Evolutionary conservation across 2,797 vertebrate species (phyloP).

Genomic region (Astyanax mexicanus): DNA sequence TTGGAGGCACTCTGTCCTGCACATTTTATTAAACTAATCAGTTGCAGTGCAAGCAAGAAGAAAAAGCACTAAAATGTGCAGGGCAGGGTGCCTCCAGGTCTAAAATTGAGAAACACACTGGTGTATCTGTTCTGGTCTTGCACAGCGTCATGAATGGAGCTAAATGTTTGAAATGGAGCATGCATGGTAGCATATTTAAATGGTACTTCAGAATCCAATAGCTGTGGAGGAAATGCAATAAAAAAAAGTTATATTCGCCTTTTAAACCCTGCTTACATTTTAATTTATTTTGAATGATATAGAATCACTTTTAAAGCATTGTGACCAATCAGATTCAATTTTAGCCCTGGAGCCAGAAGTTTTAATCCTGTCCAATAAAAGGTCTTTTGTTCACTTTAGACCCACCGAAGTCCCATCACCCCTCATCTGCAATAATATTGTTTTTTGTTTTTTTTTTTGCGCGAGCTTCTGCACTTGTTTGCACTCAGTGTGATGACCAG

Average conservation of each 20-base stretch:
- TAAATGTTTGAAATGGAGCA: background rate
- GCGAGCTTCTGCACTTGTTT: conserved; percentile 24
- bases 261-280: background rate
- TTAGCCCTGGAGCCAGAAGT: background rate
- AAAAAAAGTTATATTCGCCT: background rate
- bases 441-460: conserved; percentile 14
- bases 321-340: background rate
- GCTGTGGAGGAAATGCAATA: background rate
- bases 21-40: too few species aligned
- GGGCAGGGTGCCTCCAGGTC: too few species aligned
- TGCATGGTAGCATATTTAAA: background rate
- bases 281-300: background rate
- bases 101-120: too few species aligned
- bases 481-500: conserved; percentile 16
- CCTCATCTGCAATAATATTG: conserved; percentile 74
- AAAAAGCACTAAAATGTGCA: too few species aligned
- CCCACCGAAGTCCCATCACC: conserved; percentile 61
- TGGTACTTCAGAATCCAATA: background rate
- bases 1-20: too few species aligned
- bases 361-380: too few species aligned
- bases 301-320: background rate
- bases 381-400: background rate
- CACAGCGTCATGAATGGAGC: background rate
- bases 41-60: too few species aligned
- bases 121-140: background rate